Evolutionary conservation across 2,797 vertebrate species (phyloP), one percentile per base, ranked within the genome.

Genomic region (Coilia nasus): DNA sequence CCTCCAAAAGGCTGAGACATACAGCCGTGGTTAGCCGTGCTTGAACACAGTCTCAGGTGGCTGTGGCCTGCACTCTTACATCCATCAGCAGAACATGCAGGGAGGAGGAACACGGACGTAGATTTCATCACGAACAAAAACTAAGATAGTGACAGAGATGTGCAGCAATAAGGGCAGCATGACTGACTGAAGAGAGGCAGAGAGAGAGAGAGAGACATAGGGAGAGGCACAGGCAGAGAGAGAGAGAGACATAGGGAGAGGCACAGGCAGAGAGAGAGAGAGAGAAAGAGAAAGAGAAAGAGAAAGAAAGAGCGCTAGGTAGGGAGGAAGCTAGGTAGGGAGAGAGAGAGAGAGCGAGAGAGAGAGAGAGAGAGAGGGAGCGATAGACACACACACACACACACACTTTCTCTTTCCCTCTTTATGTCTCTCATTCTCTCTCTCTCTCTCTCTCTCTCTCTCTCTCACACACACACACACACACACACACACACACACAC

Each of bases 311-410:
- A 89, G 89, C 25, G 23, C 23, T 23, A 64, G 62, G 9, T 21
- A 7, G 88, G 88, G 88, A 86, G 57, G 11, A 5, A 64, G 23
- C 23, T 23, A 64, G 62, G 9, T 21, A 7, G 88, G 88, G 88
- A 86, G 57, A 78, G 83, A 85, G 83, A 25, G 25, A 81, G 82
- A 57, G 83, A 88, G 44, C 86, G 87, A 88, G 88, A 82, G 59
- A 71, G 81, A 14, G 82, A 35, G 56, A 78, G 41, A 6, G 21
- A 47, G 35, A 41, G 35, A 41, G 83, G 25, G 23, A n/a, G n/a
- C n/a, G n/a, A n/a, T n/a, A n/a, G n/a, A n/a, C n/a, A n/a, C n/a
- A n/a, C n/a, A n/a, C n/a, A n/a, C n/a, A n/a, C n/a, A n/a, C n/a
- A n/a, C n/a, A n/a, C n/a, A n/a, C n/a, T n/a, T n/a, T n/a, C n/a